A percentile compares a stretch with the other conserved stretches of the same genome.
Evolutionary conservation across 1,140 invertebrate species (phyloP).

Genomic region (Aphaenogaster rudis): DNA sequence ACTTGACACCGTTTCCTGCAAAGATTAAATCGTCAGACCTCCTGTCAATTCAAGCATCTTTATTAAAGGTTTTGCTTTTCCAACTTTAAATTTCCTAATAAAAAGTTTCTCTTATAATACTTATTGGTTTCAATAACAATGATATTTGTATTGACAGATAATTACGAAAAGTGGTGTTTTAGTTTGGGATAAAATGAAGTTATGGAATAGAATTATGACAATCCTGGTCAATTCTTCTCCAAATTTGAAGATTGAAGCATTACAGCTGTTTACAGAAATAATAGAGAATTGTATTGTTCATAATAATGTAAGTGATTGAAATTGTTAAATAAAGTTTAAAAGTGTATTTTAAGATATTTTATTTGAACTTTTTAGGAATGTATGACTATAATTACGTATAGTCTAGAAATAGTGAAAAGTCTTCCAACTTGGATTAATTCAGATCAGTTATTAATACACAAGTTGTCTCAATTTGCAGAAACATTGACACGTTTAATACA

Average conservation of each 20-base stretch:
- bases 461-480: slow-evolving; percentile 56
- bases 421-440: slow-evolving; percentile 73
- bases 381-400: slow-evolving; percentile 62
- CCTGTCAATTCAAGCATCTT: slow-evolving; percentile 74
- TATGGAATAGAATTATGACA: slow-evolving; percentile 75
- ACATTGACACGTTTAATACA: slow-evolving; percentile 68
- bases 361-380: slow-evolving; percentile 68
- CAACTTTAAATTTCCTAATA: slow-evolving; percentile 38
- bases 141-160: slow-evolving; percentile 74
- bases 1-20: slow-evolving; percentile 77
- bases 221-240: slow-evolving; percentile 75
- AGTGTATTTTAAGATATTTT: slow-evolving; percentile 27
- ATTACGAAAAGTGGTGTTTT: slow-evolving; percentile 79
- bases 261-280: slow-evolving; percentile 77
- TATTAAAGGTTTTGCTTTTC: slow-evolving; percentile 77
- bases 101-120: slow-evolving; percentile 12
- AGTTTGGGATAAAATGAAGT: slow-evolving; percentile 70
- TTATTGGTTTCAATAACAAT: slow-evolving; percentile 28
- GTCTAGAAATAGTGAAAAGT: slow-evolving; percentile 75
- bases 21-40: slow-evolving; percentile 72
- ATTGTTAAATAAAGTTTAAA: background rate
- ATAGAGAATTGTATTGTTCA: slow-evolving; percentile 68
- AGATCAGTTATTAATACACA: slow-evolving; percentile 45
- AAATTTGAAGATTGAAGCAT: slow-evolving; percentile 76
- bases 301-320: slow-evolving; percentile 64